A percentile compares a stretch with the other conserved stretches of the same genome.
These are phyloP conservation scores for Platerodrilus igneus DNA, from an alignment of 2,888 invertebrate genomes.

Conservation along the genomic window DNA sequence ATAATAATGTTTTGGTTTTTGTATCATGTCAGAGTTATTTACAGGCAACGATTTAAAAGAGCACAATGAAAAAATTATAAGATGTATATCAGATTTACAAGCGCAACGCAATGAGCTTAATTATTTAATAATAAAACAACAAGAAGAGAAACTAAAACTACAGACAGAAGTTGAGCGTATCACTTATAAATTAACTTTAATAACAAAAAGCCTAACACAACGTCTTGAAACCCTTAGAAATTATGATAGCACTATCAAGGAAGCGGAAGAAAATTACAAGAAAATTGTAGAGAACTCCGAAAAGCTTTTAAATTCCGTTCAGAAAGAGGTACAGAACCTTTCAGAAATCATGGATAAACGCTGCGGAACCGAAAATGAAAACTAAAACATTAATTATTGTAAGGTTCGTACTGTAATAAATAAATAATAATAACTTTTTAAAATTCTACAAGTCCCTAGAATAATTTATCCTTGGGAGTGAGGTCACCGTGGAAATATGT, in stretches of 20 bases:
- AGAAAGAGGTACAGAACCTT: constrained; percentile 33
- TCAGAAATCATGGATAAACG: constrained; percentile 41
- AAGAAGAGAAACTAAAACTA: constrained; percentile 36
- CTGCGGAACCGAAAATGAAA: constrained; percentile 33
- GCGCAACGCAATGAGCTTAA: constrained; percentile 37
- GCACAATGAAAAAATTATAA: constrained; percentile 38
- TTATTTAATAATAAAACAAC: constrained; percentile 37
- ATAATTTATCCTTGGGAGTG: constrained; percentile 9
- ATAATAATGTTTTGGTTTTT: no score
- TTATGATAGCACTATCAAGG: constrained; percentile 39
- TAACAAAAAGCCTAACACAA: constrained; percentile 38
- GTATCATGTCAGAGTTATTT: no score
- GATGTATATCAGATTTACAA: constrained; percentile 34
- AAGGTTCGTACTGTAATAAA: no score
- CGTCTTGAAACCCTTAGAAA: constrained; percentile 34
- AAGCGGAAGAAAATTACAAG: constrained; percentile 37
- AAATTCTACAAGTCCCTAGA: constrained; percentile 9
- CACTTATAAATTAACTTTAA: constrained; percentile 39
- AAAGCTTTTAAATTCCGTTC: constrained; percentile 31
- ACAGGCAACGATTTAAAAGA: constrained; percentile 30
- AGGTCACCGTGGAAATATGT: no score
- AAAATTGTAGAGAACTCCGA: constrained; percentile 36
- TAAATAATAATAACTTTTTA: no score
- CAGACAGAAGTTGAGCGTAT: constrained; percentile 39
- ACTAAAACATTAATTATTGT: no score